Evolutionary conservation across 35 echinoderm and acorn worm genomes (phyloP).

Genomic region (Antedon bifida): DNA sequence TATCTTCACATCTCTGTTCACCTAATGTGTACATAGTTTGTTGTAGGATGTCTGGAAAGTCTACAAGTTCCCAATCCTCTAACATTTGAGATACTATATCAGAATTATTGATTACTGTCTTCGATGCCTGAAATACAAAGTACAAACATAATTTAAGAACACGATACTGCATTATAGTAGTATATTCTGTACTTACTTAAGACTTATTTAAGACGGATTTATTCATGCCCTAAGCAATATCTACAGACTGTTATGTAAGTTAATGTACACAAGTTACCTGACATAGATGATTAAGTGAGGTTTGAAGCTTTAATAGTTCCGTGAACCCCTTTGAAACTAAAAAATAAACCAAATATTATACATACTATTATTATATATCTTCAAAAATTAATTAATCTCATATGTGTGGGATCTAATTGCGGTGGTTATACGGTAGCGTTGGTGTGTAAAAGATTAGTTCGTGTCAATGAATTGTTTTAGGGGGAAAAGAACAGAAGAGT

Average conservation of each 20-base stretch:
- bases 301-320: conserved; percentile 10
- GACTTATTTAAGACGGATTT: too few relatives aligned
- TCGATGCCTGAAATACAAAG: conserved; percentile 23
- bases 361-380: too few relatives aligned
- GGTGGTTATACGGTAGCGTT: too few relatives aligned
- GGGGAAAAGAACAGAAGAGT: too few relatives aligned
- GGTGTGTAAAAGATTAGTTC: too few relatives aligned
- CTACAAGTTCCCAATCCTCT: conserved; percentile 44
- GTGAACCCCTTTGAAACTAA: conserved; percentile 21
- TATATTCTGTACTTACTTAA: too few relatives aligned
- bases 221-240: too few relatives aligned
- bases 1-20: conserved; percentile 5
- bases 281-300: conserved; percentile 32
- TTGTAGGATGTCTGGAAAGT: conserved; percentile 8
- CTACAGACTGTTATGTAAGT: too few relatives aligned
- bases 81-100: conserved; percentile 47
- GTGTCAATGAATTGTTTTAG: too few relatives aligned
- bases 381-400: too few relatives aligned
- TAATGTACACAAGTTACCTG: neutral
- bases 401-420: too few relatives aligned
- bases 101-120: conserved; percentile 22
- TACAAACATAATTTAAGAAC: neutral
- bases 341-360: neutral
- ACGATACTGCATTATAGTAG: too few relatives aligned
- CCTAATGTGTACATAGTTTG: conserved; percentile 21